A percentile compares a stretch with the other conserved stretches of the same genome.
phyloP scores from a whole-genome alignment of 2,888 invertebrate species.

The Eristalis intricaria region DNA sequence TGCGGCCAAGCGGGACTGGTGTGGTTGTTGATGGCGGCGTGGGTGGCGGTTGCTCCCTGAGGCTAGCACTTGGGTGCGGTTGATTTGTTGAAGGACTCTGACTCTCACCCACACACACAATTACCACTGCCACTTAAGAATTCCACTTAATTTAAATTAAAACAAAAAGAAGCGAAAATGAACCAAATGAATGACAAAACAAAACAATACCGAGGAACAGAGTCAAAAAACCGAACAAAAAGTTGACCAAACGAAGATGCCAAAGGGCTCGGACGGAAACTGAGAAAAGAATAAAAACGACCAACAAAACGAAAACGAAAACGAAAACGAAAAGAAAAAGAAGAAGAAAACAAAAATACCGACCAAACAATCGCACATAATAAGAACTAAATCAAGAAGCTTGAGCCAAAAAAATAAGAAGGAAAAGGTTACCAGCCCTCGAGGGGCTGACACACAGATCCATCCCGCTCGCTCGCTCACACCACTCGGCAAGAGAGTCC shows the following conservation, averaged over 20 bases:
- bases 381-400: slow-evolving; percentile 72
- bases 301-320: not conserved
- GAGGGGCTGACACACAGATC: slow-evolving; percentile 20
- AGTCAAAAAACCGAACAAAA: slow-evolving; percentile 19
- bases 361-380: slow-evolving; percentile 66
- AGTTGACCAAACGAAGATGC: slow-evolving; percentile 21
- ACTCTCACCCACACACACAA: slow-evolving; percentile 23
- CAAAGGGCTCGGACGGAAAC: slow-evolving; percentile 13
- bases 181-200: slow-evolving; percentile 64
- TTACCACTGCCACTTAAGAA: slow-evolving; percentile 72
- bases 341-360: slow-evolving; percentile 1
- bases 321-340: not conserved
- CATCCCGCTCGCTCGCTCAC: not conserved
- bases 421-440: slow-evolving; percentile 55
- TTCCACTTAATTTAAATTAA: slow-evolving; percentile 72
- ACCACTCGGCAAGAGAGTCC: slow-evolving; percentile 3
- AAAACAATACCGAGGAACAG: slow-evolving; percentile 35
- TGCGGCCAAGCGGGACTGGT: not conserved
- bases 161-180: slow-evolving; percentile 69
- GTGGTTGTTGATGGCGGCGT: not conserved
- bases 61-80: slow-evolving; percentile 19
- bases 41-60: not conserved
- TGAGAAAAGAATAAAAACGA: not conserved
- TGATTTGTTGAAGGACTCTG: slow-evolving; percentile 71
- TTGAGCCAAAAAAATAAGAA: slow-evolving; percentile 16